Base-by-base conservation (phyloP, 2,888 invertebrate genomes). In the Phytoseiulus persimilis region DNA sequence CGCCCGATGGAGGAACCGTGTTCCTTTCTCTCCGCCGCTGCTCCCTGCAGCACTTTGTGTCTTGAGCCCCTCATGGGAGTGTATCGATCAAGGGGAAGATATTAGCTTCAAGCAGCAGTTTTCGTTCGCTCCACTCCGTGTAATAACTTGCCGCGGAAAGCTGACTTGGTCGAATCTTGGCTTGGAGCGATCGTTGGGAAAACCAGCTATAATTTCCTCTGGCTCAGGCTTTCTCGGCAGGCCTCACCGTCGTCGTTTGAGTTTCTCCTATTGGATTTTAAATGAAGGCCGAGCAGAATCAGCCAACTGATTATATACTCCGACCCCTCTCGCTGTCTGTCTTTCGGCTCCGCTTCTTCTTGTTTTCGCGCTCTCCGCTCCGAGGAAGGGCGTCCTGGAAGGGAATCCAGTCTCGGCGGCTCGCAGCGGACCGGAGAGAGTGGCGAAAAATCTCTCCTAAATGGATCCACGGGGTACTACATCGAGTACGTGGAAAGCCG, bases 21-120 rank as follows among this genome's bases (percentile, higher is more conserved):
- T 65, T 65, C n/a, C n/a, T n/a, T n/a, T n/a, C 65, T 14, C 65
- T 65, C 2, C 65, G 39, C 39, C 39, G 39, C 9, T 65, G 5
- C 65, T 65, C 65, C 65, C 65, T 2, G 18, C 65, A 14, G 65
- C 65, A 65, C 65, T 65, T 65, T 65, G 65, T 65, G 65, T 65
- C 65, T 65, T 65, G 65, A 23, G 65, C 65, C 65, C 65, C 1
- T 6, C 18, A 65, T 65, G 14, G 28, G 28, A 65, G 65, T 65
- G 65, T 65, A 65, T 65, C 18, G 65, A 65, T 65, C 65, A 65
- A 28, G 65, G 65, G 65, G 65, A 65, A 65, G 65, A 65, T 65
- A 65, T 65, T 65, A 65, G 65, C 65, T 65, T 65, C 65, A 65
- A 65, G 65, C 65, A 65, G 65, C 65, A 65, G 65, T 65, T 65